These are phyloP conservation scores for Anniella stebbinsi DNA, from an alignment of 2,797 vertebrate species.

Conservation along the genomic window DNA sequence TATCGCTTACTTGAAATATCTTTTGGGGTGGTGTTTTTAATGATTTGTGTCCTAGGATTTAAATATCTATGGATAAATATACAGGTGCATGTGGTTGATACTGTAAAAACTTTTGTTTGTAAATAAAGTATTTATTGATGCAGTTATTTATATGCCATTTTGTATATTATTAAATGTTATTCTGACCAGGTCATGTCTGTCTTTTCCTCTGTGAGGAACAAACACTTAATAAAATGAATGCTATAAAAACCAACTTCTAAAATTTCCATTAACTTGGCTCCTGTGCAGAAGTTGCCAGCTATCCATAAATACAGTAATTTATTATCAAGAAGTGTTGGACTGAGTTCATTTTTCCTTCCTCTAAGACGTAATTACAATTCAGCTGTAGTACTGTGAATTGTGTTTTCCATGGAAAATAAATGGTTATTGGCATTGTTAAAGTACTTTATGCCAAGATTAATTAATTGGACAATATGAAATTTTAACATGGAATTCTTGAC, in stretches of 20 bases:
- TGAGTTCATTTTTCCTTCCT: not conserved
- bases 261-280: not conserved
- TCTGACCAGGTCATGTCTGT: not conserved
- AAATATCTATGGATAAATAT: slow-evolving; percentile 17
- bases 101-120: slow-evolving; percentile 49
- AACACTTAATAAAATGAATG: not conserved
- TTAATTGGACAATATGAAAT: not conserved
- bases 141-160: slow-evolving; percentile 7
- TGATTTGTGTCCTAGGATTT: slow-evolving; percentile 24
- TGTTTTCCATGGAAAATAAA: not conserved
- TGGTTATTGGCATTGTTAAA: not conserved
- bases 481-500: not conserved
- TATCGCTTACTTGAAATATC: not conserved
- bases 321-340: not conserved
- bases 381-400: not conserved
- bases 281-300: not conserved
- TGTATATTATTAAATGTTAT: not conserved
- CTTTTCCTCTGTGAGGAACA: slow-evolving; percentile 27
- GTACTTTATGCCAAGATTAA: not conserved
- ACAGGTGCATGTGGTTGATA: slow-evolving; percentile 48
- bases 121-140: slow-evolving; percentile 50
- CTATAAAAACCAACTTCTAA: not conserved
- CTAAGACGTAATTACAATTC: not conserved
- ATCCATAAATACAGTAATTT: not conserved
- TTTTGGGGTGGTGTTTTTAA: not conserved